Base-by-base conservation (phyloP, 2,888 invertebrate species). In the Hirtodrosophila confusa region DNA sequence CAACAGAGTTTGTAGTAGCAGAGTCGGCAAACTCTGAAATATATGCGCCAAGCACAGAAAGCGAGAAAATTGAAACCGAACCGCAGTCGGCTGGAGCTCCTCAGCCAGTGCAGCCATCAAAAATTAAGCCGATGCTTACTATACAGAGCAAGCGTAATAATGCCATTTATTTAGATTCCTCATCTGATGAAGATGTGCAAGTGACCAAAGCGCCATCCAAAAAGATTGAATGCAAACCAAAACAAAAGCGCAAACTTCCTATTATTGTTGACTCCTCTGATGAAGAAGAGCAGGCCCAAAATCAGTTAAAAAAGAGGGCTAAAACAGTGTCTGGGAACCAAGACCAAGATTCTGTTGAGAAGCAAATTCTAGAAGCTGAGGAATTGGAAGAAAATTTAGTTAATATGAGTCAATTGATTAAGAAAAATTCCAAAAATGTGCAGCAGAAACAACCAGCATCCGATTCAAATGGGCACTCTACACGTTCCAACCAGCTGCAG, bases 151-250 rank as follows among this genome's bases (percentile, higher is more conserved):
- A 66, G 23, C 60, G 66, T 0, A 64, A 56, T 17, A 76, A 65
- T 41, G 39, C 53, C 3, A 53, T 69, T 5, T 68, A 55, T 24
- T 11, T 78, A 3, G 76, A 79, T 39, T 80, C 79, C 4, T 69
- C n/a, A n/a, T n/a, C 79, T 0, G 79, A 79, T 43, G 80, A 79
- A 1, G 77, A 79, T 7, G 8, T 36, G 10, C n/a, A 43, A 5
- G 8, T 23, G 41, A 24, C 31, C 0, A 44, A 57, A 8, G 3
- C 10, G 7, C 12, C 17, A 27, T 0, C 55, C 1, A 49, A 37
- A 10, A 0, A 8, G 2, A 10, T 7, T 10, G 41, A 45, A 6
- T n/a, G 4, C 6, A 33, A 24, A 8, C 4, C 37, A 4, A 61
- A 56, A 3, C 35, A 37, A 35, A 71, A 64, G 29, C 58, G 68